phyloP scores from a whole-genome alignment of 2,888 invertebrate species.

The Oxycera nigricornis region DNA sequence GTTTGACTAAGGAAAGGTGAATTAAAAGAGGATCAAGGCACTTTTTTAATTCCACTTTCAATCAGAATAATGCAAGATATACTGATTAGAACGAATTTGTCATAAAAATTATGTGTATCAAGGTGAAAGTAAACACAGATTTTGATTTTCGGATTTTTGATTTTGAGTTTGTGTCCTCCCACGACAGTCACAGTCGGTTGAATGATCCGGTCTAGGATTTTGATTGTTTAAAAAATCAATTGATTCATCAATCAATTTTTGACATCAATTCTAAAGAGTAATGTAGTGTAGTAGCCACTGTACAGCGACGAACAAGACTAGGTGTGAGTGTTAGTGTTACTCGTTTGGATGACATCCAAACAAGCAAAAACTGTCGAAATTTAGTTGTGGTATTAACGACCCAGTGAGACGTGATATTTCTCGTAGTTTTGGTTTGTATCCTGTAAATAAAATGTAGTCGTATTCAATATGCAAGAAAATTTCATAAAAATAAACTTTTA shows the following conservation, averaged over 20 bases:
- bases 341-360: too few relatives aligned
- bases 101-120: constrained; percentile 49
- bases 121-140: constrained; percentile 51
- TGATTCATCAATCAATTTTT: too few relatives aligned
- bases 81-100: constrained; percentile 43
- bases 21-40: neutral
- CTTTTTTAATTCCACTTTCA: neutral
- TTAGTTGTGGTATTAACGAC: neutral
- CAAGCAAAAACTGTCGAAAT: too few relatives aligned
- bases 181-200: neutral
- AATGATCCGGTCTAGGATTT: neutral
- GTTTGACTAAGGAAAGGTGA: constrained; percentile 1
- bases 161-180: neutral
- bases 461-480: neutral
- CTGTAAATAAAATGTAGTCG: constrained; percentile 21
- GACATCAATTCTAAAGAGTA: neutral
- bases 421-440: constrained; percentile 19
- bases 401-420: constrained; percentile 24
- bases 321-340: neutral
- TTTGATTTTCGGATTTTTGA: constrained; percentile 38
- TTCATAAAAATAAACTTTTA: too few relatives aligned
- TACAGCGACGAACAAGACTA: constrained; percentile 23
- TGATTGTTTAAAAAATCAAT: neutral
- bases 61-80: constrained; percentile 1
- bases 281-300: too few relatives aligned